Evolutionary conservation across 2,797 vertebrate genomes (phyloP).

Genomic region (Telmatherina bonti): DNA sequence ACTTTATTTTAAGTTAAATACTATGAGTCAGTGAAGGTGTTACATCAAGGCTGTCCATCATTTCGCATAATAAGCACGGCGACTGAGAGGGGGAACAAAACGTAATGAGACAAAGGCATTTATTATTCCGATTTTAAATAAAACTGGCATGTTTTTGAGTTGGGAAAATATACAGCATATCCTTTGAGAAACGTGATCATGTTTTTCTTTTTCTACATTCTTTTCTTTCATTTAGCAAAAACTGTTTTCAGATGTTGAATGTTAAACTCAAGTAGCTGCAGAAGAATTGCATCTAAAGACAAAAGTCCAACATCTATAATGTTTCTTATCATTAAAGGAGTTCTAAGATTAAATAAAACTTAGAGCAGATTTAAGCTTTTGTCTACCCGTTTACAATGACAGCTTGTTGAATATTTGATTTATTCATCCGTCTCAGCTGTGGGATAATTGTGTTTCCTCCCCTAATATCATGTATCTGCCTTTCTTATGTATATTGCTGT

Average conservation of each 20-base stretch:
- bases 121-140: slow-evolving; percentile 8
- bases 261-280: slow-evolving; percentile 8
- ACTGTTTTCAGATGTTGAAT: slow-evolving; percentile 14
- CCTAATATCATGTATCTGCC: slow-evolving; percentile 1
- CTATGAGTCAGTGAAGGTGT: slow-evolving; percentile 14
- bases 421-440: not conserved
- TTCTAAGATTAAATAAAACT: not conserved
- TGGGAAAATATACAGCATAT: slow-evolving; percentile 8
- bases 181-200: slow-evolving; percentile 9
- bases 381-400: not conserved
- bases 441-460: not conserved
- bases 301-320: not conserved
- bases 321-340: not conserved
- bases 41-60: slow-evolving; percentile 19
- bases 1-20: slow-evolving; percentile 34
- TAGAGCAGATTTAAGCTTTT: not conserved
- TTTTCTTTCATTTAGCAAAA: slow-evolving; percentile 6
- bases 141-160: slow-evolving; percentile 1
- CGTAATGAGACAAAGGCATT: slow-evolving; percentile 1
- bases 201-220: not conserved
- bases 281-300: not conserved
- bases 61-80: not conserved
- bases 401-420: not conserved
- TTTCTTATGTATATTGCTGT: slow-evolving; percentile 5
- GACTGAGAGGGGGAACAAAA: slow-evolving; percentile 2